Conservation (phyloP, 1,140 invertebrate species). For the Diorhabda elongata region DNA sequence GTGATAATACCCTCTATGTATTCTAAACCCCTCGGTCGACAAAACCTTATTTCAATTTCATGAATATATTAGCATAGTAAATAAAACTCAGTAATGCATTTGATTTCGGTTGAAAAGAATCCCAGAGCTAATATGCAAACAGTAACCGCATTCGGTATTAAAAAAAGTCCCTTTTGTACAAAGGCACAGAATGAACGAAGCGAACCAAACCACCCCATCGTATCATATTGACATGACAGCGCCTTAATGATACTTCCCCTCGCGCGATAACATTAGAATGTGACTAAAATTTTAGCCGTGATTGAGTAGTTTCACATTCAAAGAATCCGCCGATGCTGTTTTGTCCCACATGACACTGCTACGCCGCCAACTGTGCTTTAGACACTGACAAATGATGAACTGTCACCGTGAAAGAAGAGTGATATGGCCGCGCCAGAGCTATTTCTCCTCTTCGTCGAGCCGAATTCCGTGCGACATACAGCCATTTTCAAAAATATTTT, state of each 20-base stretch:
- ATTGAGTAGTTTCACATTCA: constrained; percentile 36
- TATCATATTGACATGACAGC: constrained; percentile 48
- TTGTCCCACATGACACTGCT: constrained; percentile 48
- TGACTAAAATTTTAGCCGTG: constrained; percentile 26
- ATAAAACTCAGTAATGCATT: constrained; percentile 36
- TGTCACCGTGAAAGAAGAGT: constrained; percentile 49
- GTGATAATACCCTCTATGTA: constrained; percentile 7
- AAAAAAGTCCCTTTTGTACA: constrained; percentile 46
- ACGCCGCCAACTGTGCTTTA: constrained; percentile 45
- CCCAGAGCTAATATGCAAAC: constrained; percentile 40
- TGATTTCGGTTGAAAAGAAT: constrained; percentile 37
- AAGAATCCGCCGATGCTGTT: constrained; percentile 43
- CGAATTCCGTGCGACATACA: constrained; percentile 41
- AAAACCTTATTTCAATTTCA: constrained; percentile 40
- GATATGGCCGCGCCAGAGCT: constrained; percentile 46
- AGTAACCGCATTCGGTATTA: constrained; percentile 42
- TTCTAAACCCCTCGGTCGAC: constrained; percentile 13
- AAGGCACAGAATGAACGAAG: constrained; percentile 29
- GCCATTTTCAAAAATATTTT: constrained; percentile 47
- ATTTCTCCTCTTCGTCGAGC: constrained; percentile 38
- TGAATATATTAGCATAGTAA: constrained; percentile 41
- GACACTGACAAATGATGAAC: constrained; percentile 50
- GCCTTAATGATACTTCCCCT: constrained; percentile 46
- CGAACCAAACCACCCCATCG: constrained; percentile 36
- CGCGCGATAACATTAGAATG: constrained; percentile 35